Evolutionary conservation across 1,140 invertebrate genomes (phyloP), one percentile per base, ranked within the genome.

Genomic region (Magallana gigas): DNA sequence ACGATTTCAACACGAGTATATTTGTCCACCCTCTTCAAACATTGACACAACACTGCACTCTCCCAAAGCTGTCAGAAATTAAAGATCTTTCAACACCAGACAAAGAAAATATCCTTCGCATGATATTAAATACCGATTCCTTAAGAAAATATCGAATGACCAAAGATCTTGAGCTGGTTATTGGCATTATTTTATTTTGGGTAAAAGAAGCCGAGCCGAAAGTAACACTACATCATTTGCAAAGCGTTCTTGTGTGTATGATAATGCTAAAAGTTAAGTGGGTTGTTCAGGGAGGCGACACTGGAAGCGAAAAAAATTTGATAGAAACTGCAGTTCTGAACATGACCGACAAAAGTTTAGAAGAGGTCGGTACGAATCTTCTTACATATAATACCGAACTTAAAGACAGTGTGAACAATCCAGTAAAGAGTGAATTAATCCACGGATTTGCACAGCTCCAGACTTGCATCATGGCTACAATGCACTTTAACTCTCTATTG

Each of bases 161-260:
- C 11, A 62, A 93, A 36, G 95, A 96, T 87, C 96, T 97, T 94
- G 95, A 96, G 91, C 91, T 98, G 9, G 96, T 96, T 88, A 94
- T 97, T 80, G 93, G 96, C 62, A 94, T 95, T 16, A 94, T 97
- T 1, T 94, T 97, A 9, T 97, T 96, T 95, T 97, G 97, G 97
- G 93, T 95, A 71, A 95, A 93, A 92, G 95, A 96, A 93, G 86
- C 92, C 57, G 48, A 84, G 18, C 92, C 94, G 6, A 88, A 90
- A 84, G 87, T 92, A 8, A 89, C 88, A 16, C 57, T 83, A 14
- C 57, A 88, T 87, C 91, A 92, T 82, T 48, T 94, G n/a, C 87
- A 88, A 16, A 84, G 90, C 16, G 4, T 94, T 1, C 5, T 94
- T 4, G 71, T 93, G 8, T 91, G 91, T 87, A 62, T 92, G 9